Percentiles rank a stretch among this genome's conserved stretches.
These are phyloP conservation scores for Pachymerium ferrugineum DNA, from an alignment of 2,888 invertebrate species.

Conservation along the genomic window DNA sequence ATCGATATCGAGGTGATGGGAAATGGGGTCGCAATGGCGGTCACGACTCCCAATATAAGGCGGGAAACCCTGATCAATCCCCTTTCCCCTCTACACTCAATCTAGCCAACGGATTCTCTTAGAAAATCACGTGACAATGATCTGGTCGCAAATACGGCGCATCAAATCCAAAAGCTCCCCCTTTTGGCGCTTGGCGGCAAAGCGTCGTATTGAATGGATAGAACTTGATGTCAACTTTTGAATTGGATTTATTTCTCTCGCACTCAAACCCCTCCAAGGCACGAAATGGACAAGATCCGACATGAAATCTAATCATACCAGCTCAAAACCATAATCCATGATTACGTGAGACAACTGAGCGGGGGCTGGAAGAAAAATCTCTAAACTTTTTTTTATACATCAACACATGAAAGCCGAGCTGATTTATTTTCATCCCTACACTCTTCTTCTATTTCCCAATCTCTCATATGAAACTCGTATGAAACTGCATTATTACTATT, in stretches of 20 bases:
- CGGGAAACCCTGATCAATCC: neutral
- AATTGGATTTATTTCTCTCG: slow-evolving; percentile 16
- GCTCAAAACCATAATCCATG: neutral
- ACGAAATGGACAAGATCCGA: slow-evolving; percentile 15
- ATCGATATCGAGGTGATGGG: neutral
- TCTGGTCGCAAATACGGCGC: slow-evolving; percentile 11
- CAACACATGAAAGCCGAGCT: neutral
- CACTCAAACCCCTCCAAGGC: neutral
- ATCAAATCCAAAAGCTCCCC: neutral
- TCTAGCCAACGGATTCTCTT: neutral
- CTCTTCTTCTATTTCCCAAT: too few relatives aligned
- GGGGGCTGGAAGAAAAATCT: neutral
- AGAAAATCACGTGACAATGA: neutral
- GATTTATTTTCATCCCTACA: neutral
- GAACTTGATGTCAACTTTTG: slow-evolving; percentile 11
- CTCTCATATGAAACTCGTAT: too few relatives aligned
- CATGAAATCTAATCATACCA: slow-evolving; percentile 23
- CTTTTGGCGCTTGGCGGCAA: neutral
- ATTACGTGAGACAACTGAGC: slow-evolving; percentile 13
- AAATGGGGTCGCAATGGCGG: neutral
- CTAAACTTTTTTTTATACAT: neutral
- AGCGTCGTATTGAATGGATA: neutral
- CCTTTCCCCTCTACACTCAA: neutral
- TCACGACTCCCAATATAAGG: slow-evolving; percentile 5
- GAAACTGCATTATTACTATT: too few relatives aligned